Evolutionary conservation across 2,113 vertebrate genomes (phyloP), one percentile per base, ranked within the genome.

Genomic region (Lipotes vexillifer): DNA sequence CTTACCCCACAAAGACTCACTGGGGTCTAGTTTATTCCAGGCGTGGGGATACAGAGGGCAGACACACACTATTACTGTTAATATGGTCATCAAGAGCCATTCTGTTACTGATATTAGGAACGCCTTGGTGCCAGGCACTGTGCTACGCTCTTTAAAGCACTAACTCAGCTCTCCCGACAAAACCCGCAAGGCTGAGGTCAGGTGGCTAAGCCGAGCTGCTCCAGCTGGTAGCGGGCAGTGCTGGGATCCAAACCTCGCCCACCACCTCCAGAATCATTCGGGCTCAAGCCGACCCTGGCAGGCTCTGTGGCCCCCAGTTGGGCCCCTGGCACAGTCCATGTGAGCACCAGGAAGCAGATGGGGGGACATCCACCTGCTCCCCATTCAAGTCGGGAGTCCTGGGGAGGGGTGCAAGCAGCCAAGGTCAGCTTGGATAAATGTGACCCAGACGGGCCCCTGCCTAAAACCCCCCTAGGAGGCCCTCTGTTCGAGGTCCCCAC

Each of bases 1-100:
- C 11, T 20, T 14, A 44, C 7, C 46, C 10, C 9, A 1, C 1
- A 13, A 2, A 46, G 9, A 10, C 57, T 20, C 66, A 6, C 1
- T 0, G 31, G 21, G n/a, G 33, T 23, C 74, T 33, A 46, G 66
- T 5, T 7, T 8, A 10, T 55, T 66, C 74, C 74, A 23, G 27
- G 66, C 0, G 17, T 6, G 25, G 11, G 44, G 44, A 14, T 3
- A 59, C 66, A 38, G 27, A 8, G 18, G 21, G 52, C 61, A 21
- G 80, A 38, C 38, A 0, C 0, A 5, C 65, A 31, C 13, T 0
- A 12, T 65, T 2, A 13, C 52, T 31, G 65, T 38, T 31, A 23
- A 44, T 0, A 57, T 4, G 55, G 41, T 12, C 52, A 49, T 11
- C n/a, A 1, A 29, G 14, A 49, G 23, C 61, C 36, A 1, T 38